phyloP scores from a whole-genome alignment of 2,113 vertebrate species.

The Oncorhynchus masou region DNA sequence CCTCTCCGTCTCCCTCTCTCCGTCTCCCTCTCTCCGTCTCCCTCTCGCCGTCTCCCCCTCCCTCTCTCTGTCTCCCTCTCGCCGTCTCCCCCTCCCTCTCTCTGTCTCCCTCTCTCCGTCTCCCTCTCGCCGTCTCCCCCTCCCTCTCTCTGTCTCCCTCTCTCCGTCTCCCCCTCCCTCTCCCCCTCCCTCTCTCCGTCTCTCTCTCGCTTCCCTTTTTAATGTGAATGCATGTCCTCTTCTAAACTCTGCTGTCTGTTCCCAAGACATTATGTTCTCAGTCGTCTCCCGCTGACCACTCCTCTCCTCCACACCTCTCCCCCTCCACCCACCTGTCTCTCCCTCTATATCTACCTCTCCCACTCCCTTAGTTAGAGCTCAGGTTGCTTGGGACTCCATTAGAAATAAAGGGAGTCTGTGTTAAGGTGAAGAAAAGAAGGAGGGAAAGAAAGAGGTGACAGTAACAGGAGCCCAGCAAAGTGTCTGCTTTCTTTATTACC shows the following conservation, averaged over 20 bases:
- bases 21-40: no score
- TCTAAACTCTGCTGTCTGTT: neutral
- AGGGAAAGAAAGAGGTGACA: slow-evolving; percentile 12
- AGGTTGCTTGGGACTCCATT: slow-evolving; percentile 38
- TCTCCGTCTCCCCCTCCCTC: neutral
- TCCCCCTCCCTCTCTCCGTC: neutral
- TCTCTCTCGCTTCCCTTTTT: slow-evolving; percentile 9
- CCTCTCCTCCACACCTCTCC: slow-evolving; percentile 10
- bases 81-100: no score
- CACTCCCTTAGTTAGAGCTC: slow-evolving; percentile 30
- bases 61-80: no score
- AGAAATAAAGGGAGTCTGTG: slow-evolving; percentile 49
- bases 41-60: no score
- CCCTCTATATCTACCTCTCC: slow-evolving; percentile 10
- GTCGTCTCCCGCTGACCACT: slow-evolving; percentile 4
- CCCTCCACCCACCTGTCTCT: neutral
- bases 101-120: neutral
- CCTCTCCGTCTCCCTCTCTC: neutral
- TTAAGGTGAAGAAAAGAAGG: slow-evolving; percentile 38
- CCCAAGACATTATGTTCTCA: neutral
- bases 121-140: slow-evolving; percentile 11
- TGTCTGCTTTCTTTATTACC: slow-evolving; percentile 47
- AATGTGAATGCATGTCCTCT: neutral
- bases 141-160: neutral
- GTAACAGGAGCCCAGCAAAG: slow-evolving; percentile 56